These are phyloP conservation scores for Pecten maximus DNA, from an alignment of 2,888 invertebrate species.

Conservation along the genomic window DNA sequence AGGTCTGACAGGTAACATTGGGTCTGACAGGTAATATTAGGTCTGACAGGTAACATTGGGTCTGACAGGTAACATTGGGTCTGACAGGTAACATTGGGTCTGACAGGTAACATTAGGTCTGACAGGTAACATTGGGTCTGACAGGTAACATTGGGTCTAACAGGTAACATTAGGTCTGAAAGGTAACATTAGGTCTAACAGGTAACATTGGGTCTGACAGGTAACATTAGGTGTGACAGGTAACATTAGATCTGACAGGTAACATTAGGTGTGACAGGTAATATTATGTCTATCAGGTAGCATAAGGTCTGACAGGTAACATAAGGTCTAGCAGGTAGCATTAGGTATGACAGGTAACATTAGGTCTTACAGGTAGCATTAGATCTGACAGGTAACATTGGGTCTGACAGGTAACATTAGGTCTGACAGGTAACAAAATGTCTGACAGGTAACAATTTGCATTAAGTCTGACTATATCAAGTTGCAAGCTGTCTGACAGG, in stretches of 20 bases:
- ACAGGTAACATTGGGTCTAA: too few species aligned
- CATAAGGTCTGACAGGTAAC: not conserved
- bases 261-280: not conserved
- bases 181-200: not conserved
- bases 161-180: not conserved
- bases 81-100: not conserved
- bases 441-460: not conserved
- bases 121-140: too few species aligned
- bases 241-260: too few species aligned
- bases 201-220: not conserved
- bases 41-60: not conserved
- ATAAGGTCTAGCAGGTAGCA: not conserved
- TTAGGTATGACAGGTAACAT: not conserved
- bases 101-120: not conserved
- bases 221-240: not conserved
- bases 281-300: constrained; percentile 15
- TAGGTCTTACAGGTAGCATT: not conserved
- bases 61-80: too few species aligned
- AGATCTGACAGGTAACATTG: not conserved
- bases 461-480: not conserved
- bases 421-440: not conserved
- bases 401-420: not conserved
- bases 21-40: too few species aligned
- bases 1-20: not conserved
- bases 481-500: not conserved